Percentiles rank a stretch among this genome's conserved stretches.
Conservation (phyloP, 1,140 invertebrate genomes). For the Aphelinus certus region DNA sequence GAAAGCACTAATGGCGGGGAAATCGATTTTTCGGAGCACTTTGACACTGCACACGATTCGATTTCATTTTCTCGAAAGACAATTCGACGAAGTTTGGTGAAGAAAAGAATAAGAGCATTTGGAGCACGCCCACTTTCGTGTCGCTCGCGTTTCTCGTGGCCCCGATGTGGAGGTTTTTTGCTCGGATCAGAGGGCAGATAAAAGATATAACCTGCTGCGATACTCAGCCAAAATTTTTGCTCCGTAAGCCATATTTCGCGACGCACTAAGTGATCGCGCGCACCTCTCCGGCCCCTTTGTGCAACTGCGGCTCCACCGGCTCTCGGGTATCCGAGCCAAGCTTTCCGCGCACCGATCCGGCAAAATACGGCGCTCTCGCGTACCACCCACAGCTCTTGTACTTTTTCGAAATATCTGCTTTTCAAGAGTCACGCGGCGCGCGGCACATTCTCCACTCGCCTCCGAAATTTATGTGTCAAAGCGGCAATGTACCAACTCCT, state of each 20-base stretch:
- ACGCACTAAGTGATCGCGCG: conserved; percentile 15
- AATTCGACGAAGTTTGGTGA: too few species aligned
- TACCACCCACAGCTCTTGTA: background rate
- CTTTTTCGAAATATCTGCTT: conserved; percentile 25
- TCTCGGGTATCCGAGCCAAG: conserved; percentile 18
- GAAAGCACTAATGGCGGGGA: too few species aligned
- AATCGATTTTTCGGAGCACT: too few species aligned
- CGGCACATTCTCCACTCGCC: too few species aligned
- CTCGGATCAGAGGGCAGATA: background rate
- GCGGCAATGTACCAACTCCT: too few species aligned
- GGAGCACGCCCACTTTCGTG: too few species aligned
- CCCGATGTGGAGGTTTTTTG: background rate
- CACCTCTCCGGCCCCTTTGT: background rate
- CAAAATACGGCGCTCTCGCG: background rate
- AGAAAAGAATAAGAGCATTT: too few species aligned
- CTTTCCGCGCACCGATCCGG: background rate
- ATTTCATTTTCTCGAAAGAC: too few species aligned
- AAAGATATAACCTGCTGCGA: conserved; percentile 3
- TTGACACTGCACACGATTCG: too few species aligned
- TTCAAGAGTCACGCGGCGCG: background rate
- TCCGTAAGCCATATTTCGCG: conserved; percentile 12
- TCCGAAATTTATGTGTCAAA: too few species aligned
- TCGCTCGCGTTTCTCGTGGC: too few species aligned
- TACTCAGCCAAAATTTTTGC: conserved; percentile 20
- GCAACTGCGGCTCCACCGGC: background rate